Evolutionary conservation across 2,888 invertebrate species (phyloP).

Genomic region (Apamea monoglypha): DNA sequence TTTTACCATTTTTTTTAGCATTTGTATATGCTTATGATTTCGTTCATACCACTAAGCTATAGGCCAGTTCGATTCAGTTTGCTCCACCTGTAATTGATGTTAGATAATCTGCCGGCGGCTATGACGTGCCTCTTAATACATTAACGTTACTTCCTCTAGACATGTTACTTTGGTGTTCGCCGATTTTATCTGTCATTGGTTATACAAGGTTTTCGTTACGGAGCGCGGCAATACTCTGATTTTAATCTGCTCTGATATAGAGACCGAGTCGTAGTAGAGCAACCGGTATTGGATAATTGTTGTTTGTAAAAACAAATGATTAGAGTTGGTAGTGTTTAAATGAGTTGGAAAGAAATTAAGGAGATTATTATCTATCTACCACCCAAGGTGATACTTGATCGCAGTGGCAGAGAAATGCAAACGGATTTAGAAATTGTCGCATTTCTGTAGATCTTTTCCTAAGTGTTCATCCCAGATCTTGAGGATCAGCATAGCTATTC

Average conservation of each 20-base stretch:
- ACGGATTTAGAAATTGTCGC: background rate
- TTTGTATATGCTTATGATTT: background rate
- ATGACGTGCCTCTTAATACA: slow-evolving; percentile 68
- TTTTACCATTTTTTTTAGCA: too few species aligned
- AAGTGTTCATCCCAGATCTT: background rate
- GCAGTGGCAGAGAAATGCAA: background rate
- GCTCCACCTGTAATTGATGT: slow-evolving; percentile 71
- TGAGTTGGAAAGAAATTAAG: background rate
- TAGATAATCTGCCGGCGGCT: slow-evolving; percentile 67
- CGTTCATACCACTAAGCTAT: slow-evolving; percentile 51
- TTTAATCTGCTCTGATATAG: slow-evolving; percentile 55
- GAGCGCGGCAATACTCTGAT: slow-evolving; percentile 58
- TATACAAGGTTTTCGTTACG: slow-evolving; percentile 69
- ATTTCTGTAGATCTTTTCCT: background rate
- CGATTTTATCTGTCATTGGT: slow-evolving; percentile 70
- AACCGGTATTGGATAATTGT: slow-evolving; percentile 51
- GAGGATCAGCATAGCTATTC: too few species aligned
- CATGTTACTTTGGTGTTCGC: slow-evolving; percentile 66
- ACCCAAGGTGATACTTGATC: slow-evolving; percentile 1
- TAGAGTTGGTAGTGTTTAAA: slow-evolving; percentile 20
- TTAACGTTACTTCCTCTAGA: slow-evolving; percentile 66
- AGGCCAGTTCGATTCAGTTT: slow-evolving; percentile 63
- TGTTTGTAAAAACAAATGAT: slow-evolving; percentile 43
- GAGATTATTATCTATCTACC: slow-evolving; percentile 7
- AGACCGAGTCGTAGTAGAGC: slow-evolving; percentile 36